Percentiles rank a stretch among this genome's conserved stretches.
These are phyloP conservation scores for Drosophila lacteicornis DNA, from an alignment of 1,140 invertebrate genomes.

Conservation along the genomic window DNA sequence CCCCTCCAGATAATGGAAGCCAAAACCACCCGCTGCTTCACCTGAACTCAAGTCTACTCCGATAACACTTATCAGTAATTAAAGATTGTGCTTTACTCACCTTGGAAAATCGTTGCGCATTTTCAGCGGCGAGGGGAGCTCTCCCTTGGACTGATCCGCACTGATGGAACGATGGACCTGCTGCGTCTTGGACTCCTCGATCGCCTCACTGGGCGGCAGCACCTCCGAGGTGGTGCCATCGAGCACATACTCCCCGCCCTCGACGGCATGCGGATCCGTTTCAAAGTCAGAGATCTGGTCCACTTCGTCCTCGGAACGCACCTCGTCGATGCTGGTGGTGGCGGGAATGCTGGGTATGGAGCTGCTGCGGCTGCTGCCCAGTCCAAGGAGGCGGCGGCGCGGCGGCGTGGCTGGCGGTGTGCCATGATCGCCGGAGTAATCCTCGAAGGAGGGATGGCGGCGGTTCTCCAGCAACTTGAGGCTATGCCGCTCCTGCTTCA, in stretches of 20 bases:
- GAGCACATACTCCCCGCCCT: slow-evolving; percentile 24
- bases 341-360: slow-evolving; percentile 45
- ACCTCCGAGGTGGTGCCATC: slow-evolving; percentile 59
- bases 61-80: slow-evolving; percentile 20
- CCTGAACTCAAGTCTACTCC: background rate
- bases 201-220: slow-evolving; percentile 4
- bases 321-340: slow-evolving; percentile 72
- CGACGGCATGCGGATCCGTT: slow-evolving; percentile 33
- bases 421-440: background rate
- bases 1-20: background rate
- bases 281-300: slow-evolving; percentile 79
- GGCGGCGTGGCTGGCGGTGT: slow-evolving; percentile 51
- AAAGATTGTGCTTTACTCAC: slow-evolving; percentile 41
- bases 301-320: slow-evolving; percentile 80
- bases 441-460: slow-evolving; percentile 52
- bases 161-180: slow-evolving; percentile 71
- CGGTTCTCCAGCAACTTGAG: slow-evolving; percentile 68
- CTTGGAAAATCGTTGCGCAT: slow-evolving; percentile 68
- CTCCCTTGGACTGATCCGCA: slow-evolving; percentile 42
- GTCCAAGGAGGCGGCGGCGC: slow-evolving; percentile 35
- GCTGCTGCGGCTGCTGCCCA: slow-evolving; percentile 32
- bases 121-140: slow-evolving; percentile 2
- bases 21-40: slow-evolving; percentile 15
- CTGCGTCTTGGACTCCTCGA: slow-evolving; percentile 5
- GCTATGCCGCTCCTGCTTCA: slow-evolving; percentile 58